phyloP scores from a whole-genome alignment of 64 coral and sea anemone genomes.

The Catalaphyllia jardinei region DNA sequence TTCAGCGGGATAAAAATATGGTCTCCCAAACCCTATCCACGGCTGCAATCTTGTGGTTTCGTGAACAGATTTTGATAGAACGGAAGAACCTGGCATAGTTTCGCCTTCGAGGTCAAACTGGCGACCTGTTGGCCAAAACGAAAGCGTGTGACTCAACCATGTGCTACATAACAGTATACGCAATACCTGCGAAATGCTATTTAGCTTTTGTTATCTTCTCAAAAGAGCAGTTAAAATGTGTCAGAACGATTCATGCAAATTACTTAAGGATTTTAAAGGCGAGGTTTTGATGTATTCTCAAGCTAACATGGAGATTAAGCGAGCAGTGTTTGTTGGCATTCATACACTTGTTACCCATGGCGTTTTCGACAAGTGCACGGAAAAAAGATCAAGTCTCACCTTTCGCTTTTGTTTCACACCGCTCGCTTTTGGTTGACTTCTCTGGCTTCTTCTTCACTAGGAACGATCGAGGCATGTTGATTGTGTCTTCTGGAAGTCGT shows the following conservation, averaged over 20 bases:
- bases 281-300: not conserved
- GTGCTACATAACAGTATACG: not conserved
- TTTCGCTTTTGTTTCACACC: constrained; percentile 6
- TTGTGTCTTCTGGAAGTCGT: not conserved
- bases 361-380: constrained; percentile 55
- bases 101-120: constrained; percentile 28
- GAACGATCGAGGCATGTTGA: constrained; percentile 76
- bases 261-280: not conserved
- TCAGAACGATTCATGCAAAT: not conserved
- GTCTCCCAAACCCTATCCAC: constrained; percentile 54
- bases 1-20: constrained; percentile 51
- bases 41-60: constrained; percentile 10
- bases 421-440: constrained; percentile 17
- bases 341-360: constrained; percentile 68
- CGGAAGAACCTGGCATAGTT: constrained; percentile 1
- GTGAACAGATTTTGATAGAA: not conserved
- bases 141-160: constrained; percentile 24
- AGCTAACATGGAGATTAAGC: not conserved
- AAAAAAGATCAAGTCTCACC: constrained; percentile 4
- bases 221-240: not conserved
- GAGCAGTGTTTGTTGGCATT: not conserved
- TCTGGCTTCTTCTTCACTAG: constrained; percentile 67
- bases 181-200: not conserved
- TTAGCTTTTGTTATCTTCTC: not conserved
- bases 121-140: constrained; percentile 16